Percentiles rank a stretch among this genome's conserved stretches.
Evolutionary conservation across 2,113 vertebrate genomes (phyloP).

Genomic region (Eira barbara): DNA sequence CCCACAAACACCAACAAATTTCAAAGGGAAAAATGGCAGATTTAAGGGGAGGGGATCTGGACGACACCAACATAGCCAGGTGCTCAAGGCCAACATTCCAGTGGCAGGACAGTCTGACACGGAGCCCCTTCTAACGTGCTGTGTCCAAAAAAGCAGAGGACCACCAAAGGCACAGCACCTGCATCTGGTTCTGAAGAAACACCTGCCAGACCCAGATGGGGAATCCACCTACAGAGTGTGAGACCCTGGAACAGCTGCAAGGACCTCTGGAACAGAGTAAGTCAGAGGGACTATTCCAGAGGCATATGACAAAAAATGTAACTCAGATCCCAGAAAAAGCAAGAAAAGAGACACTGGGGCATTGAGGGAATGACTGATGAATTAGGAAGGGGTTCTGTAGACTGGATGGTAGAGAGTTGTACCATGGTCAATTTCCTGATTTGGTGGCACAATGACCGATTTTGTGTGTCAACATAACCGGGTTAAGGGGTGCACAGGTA

Average conservation of each 20-base stretch:
- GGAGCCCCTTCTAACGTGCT: background rate
- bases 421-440: background rate
- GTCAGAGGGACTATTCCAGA: background rate
- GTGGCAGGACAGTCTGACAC: background rate
- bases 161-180: background rate
- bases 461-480: background rate
- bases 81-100: background rate
- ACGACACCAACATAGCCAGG: background rate
- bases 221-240: background rate
- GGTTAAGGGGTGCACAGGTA: background rate
- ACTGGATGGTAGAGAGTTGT: background rate
- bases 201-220: background rate
- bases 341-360: background rate
- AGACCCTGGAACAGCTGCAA: background rate
- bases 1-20: background rate
- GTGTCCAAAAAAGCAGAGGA: background rate
- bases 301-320: background rate
- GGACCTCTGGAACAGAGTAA: background rate
- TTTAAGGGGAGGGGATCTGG: background rate
- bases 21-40: background rate
- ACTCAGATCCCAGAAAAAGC: background rate
- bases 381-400: background rate
- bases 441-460: background rate
- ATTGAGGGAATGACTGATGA: background rate
- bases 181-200: background rate